A percentile compares a stretch with the other conserved stretches of the same genome.
Evolutionary conservation across 2,888 invertebrate species (phyloP).

Genomic region (Orthonychiurus folsomi): DNA sequence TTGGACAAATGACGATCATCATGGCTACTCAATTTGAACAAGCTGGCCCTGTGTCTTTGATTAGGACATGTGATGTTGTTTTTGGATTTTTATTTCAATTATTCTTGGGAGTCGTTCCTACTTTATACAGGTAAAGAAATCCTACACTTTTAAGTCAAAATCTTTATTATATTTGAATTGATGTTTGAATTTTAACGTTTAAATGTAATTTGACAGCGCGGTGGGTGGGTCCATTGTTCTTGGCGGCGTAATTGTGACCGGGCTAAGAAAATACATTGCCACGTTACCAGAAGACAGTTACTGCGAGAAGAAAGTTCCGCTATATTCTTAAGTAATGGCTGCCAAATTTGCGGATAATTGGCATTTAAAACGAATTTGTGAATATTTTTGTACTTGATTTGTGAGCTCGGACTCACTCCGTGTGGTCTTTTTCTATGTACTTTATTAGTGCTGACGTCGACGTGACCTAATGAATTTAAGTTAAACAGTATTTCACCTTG

Average conservation of each 20-base stretch:
- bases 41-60: conserved; percentile 83
- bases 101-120: conserved; percentile 31
- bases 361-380: too few species aligned
- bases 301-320: not conserved
- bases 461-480: too few species aligned
- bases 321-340: not conserved
- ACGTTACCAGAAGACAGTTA: conserved; percentile 50
- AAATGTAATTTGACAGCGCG: conserved; percentile 49
- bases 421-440: too few species aligned
- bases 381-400: too few species aligned
- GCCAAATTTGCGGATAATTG: too few species aligned
- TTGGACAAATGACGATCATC: conserved; percentile 78
- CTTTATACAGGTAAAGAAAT: conserved; percentile 25
- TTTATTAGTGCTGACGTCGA: too few species aligned
- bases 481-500: too few species aligned
- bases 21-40: conserved; percentile 79
- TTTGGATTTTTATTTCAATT: conserved; percentile 51
- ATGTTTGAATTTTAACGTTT: not conserved
- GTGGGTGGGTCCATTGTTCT: conserved; percentile 73
- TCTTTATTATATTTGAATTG: too few species aligned
- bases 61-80: conserved; percentile 79
- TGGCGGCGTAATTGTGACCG: conserved; percentile 71
- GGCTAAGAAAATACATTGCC: conserved; percentile 73
- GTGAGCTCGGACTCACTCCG: too few species aligned
- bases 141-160: not conserved